Evolutionary conservation across 2,888 invertebrate genomes (phyloP).

Genomic region (Drosophila robusta): DNA sequence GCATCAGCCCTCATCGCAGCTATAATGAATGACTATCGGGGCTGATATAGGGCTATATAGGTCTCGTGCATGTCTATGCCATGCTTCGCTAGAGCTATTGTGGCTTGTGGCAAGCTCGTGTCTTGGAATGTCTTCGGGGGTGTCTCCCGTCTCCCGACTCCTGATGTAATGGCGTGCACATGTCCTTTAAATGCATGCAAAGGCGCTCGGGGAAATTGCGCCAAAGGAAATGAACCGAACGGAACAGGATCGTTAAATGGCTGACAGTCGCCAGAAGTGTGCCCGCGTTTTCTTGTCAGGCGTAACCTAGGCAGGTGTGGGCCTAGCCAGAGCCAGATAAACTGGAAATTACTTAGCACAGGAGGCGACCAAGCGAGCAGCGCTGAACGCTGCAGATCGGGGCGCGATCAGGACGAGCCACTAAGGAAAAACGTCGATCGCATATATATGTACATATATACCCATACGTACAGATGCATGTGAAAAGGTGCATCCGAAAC

Average conservation of each 20-base stretch:
- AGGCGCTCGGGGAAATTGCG: conserved; percentile 68
- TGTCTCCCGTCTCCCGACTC: conserved; percentile 25
- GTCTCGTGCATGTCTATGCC: conserved; percentile 27
- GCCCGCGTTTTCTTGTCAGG: conserved; percentile 73
- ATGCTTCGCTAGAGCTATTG: conserved; percentile 58
- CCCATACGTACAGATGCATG: neutral
- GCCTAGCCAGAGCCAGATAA: conserved; percentile 50
- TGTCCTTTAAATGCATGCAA: conserved; percentile 68
- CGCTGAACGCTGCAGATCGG: too few relatives aligned
- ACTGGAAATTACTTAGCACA: conserved; percentile 66
- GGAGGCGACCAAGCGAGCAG: conserved; percentile 63
- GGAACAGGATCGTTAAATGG: conserved; percentile 66
- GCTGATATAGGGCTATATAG: conserved; percentile 39
- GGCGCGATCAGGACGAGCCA: conserved; percentile 35
- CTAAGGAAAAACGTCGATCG: conserved; percentile 35
- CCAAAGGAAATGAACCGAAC: conserved; percentile 56
- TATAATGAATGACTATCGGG: conserved; percentile 64
- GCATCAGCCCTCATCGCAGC: conserved; percentile 68
- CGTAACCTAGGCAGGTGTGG: conserved; percentile 74
- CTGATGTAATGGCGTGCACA: conserved; percentile 69
- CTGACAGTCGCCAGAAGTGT: conserved; percentile 56
- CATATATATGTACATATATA: neutral
- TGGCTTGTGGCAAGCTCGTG: conserved; percentile 75
- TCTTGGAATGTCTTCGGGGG: conserved; percentile 73
- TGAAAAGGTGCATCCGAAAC: conserved; percentile 45